Base-by-base conservation (phyloP, 2,113 vertebrate genomes). In the Motacilla tschutschensis region DNA sequence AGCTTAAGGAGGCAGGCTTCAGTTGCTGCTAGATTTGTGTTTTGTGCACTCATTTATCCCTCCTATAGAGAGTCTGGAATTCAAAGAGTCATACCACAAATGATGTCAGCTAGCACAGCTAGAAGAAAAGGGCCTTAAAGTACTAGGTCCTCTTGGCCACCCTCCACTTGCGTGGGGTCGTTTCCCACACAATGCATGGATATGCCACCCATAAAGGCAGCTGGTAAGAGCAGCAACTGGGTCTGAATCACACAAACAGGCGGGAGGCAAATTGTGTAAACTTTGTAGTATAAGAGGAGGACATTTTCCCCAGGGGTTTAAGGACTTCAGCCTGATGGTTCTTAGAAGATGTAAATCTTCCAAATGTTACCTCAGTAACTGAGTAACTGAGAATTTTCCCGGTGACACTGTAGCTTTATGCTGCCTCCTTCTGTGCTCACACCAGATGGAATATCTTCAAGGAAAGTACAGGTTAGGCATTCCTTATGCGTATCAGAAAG, bases 121-220 rank as follows among this genome's bases (percentile, higher is more conserved):
- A 80, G 53, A 65, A 79, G 20, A 43, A 90, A 75, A 87, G 33
- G 47, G 4, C 2, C 17, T 71, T 22, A 29, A 82, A 85, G 35
- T 29, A 71, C 70, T 57, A 38, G 73, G 31, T 85, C 85, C 53
- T 91, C 62, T 46, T 60, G 46, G 60, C 69, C 80, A 10, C 38
- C 44, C 35, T 38, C 33, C 64, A 8, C 57, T 78, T 90, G 83
- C 0, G 17, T 88, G 82, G 85, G 89, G 84, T 50, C 2, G 0
- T 80, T 85, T 95, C 79, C 87, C 83, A 92, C 70, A 74, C 4
- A 35, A 4, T 43, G 41, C 57, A 57, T 35, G 76, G 40, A 82
- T 63, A 74, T 80, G 79, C 85, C 89, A 92, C 93, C 89, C 93
- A 91, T 87, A 74, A 77, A 93, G 93, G 53, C 87, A 79, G 54